These are phyloP conservation scores for Alcedo quadribrachys DNA, from an alignment of 2,797 vertebrate species.

Conservation along the genomic window DNA sequence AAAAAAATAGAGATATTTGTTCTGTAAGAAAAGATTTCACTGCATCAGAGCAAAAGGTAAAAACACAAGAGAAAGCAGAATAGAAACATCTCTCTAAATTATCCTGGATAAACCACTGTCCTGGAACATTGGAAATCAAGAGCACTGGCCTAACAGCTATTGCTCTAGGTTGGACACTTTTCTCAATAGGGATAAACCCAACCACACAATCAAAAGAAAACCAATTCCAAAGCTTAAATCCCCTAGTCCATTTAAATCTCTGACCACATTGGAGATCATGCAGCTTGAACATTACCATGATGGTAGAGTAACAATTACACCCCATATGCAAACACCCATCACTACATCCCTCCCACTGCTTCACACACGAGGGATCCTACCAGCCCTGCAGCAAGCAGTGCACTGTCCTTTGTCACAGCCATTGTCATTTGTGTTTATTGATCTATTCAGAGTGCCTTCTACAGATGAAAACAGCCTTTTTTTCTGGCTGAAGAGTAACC, in stretches of 20 bases:
- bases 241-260: background rate
- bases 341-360: background rate
- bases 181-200: background rate
- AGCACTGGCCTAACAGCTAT: background rate
- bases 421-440: background rate
- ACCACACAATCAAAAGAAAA: background rate
- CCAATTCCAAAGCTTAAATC: background rate
- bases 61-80: background rate
- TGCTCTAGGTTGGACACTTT: background rate
- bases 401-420: background rate
- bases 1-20: background rate
- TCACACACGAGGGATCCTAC: background rate
- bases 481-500: background rate
- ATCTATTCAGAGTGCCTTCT: background rate
- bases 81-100: background rate
- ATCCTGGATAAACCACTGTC: background rate
- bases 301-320: background rate
- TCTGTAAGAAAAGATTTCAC: background rate
- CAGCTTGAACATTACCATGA: background rate
- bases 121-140: background rate
- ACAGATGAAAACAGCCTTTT: background rate
- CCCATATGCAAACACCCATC: background rate
- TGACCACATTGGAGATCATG: background rate
- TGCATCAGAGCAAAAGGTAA: background rate
- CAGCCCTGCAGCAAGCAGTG: background rate